Evolutionary conservation across 2,797 vertebrate genomes (phyloP).

Genomic region (Helicolenus hilgendorfi): DNA sequence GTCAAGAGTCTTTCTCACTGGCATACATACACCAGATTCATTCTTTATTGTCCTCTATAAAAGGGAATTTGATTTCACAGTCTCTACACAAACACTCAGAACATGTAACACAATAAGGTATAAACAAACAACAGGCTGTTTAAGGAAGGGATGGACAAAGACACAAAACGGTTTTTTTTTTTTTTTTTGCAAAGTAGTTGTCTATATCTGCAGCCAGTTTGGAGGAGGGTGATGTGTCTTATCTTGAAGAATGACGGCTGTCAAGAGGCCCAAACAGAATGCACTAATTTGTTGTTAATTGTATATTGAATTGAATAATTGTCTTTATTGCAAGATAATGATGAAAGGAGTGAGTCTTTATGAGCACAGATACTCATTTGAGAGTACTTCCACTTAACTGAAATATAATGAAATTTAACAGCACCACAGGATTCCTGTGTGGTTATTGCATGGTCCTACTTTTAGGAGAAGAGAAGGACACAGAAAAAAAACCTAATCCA

Average conservation of each 20-base stretch:
- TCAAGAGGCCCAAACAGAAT: background rate
- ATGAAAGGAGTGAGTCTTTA: background rate
- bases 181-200: too few species aligned
- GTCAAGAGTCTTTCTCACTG: background rate
- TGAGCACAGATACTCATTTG: background rate
- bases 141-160: too few species aligned
- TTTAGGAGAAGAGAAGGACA: constrained; percentile 9
- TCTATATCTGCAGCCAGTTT: too few species aligned
- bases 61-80: too few species aligned
- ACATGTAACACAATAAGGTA: too few species aligned
- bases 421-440: background rate
- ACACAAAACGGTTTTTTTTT: too few species aligned
- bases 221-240: background rate
- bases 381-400: background rate
- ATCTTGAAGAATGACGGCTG: background rate
- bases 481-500: background rate
- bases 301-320: background rate
- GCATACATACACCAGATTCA: background rate
- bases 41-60: too few species aligned
- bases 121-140: too few species aligned
- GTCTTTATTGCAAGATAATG: background rate
- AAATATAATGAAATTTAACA: background rate
- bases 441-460: background rate
- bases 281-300: background rate
- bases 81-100: too few species aligned